Evolutionary conservation across 1,140 invertebrate species (phyloP).

Genomic region (Scylla paramamosain): DNA sequence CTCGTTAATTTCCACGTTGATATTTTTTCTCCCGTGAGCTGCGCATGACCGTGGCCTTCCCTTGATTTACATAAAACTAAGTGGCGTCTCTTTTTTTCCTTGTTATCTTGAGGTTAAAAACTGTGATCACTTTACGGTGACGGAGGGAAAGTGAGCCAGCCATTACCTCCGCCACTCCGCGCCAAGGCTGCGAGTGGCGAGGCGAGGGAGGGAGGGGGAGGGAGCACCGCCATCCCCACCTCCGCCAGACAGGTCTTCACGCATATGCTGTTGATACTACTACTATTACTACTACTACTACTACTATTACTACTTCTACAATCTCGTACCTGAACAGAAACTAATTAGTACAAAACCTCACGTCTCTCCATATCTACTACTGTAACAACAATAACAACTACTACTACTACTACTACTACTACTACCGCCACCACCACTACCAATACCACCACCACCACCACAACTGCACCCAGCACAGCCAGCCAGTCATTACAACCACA

Average conservation of each 20-base stretch:
- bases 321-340: too few relatives aligned
- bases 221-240: not conserved
- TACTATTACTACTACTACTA: not conserved
- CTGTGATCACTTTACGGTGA: not conserved
- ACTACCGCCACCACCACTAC: not conserved
- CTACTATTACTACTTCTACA: not conserved
- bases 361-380: too few relatives aligned
- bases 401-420: not conserved
- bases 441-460: too few relatives aligned
- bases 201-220: not conserved
- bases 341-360: too few relatives aligned
- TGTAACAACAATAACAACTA: too few relatives aligned
- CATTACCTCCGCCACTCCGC: not conserved
- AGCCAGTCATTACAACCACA: too few relatives aligned
- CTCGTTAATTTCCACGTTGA: not conserved
- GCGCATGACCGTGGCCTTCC: slow-evolving; percentile 8
- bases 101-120: slow-evolving; percentile 14
- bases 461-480: too few relatives aligned
- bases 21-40: not conserved
- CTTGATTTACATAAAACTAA: not conserved
- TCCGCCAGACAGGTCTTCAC: not conserved
- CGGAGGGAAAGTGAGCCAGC: not conserved
- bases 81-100: not conserved
- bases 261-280: not conserved
- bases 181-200: not conserved